Conservation (phyloP, 2,113 vertebrate genomes). For the Erinaceus europaeus region DNA sequence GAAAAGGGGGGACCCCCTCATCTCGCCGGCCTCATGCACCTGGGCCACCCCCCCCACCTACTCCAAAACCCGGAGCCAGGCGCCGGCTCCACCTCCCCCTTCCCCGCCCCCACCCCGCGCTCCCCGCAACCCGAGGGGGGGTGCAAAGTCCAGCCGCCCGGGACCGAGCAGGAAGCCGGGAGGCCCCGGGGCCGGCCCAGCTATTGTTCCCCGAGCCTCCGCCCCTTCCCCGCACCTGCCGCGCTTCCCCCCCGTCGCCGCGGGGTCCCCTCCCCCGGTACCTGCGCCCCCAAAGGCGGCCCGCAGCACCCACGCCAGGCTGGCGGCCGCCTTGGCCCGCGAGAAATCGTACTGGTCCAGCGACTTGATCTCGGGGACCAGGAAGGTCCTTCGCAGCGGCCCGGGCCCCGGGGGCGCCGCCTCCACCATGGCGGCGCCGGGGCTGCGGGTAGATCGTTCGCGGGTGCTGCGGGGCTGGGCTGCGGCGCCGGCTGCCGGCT, state of each 20-base stretch:
- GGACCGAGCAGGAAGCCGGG: slow-evolving; percentile 46
- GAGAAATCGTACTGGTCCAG: slow-evolving; percentile 91
- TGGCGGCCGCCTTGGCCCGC: slow-evolving; percentile 91
- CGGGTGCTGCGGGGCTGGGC: slow-evolving; percentile 14
- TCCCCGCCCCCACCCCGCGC: neutral
- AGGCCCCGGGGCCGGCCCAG: slow-evolving; percentile 29
- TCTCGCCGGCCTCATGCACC: no score
- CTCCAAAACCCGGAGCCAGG: neutral
- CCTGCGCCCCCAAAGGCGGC: slow-evolving; percentile 91
- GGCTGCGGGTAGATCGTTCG: slow-evolving; percentile 40
- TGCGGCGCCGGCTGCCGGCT: neutral
- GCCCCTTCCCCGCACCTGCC: slow-evolving; percentile 40
- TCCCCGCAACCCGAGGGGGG: slow-evolving; percentile 26
- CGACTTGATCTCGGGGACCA: slow-evolving; percentile 92
- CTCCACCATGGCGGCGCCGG: slow-evolving; percentile 87
- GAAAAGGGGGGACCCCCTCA: neutral
- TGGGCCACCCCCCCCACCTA: neutral
- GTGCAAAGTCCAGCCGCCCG: slow-evolving; percentile 65
- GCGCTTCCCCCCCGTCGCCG: neutral
- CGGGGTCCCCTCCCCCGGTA: slow-evolving; percentile 67
- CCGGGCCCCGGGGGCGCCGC: slow-evolving; percentile 83
- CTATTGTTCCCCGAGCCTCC: slow-evolving; percentile 63
- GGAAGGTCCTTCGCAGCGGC: slow-evolving; percentile 90
- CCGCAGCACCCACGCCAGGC: slow-evolving; percentile 91
- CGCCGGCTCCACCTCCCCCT: neutral